Evolutionary conservation across 2,113 vertebrate genomes (phyloP).

Genomic region (Chloropsis cyanopogon): DNA sequence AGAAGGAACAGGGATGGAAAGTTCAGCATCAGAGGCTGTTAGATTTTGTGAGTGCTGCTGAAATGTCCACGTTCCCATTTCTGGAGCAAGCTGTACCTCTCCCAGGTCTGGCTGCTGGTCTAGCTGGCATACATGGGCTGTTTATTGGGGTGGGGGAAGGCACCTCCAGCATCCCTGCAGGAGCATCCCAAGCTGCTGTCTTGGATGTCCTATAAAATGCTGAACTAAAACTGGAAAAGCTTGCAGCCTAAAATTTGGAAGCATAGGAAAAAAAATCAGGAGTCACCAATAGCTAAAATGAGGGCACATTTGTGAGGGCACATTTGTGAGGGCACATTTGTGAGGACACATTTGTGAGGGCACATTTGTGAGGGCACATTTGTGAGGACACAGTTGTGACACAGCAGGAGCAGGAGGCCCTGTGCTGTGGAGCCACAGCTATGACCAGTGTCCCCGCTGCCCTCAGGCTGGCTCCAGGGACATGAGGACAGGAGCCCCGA

Average conservation of each 20-base stretch:
- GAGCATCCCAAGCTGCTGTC: not conserved
- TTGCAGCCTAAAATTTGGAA: not conserved
- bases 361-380: too few species aligned
- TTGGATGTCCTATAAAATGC: not conserved
- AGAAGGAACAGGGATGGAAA: not conserved
- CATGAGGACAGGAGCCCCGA: not conserved
- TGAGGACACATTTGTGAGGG: too few species aligned
- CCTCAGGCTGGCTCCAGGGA: rapidly evolving
- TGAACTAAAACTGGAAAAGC: not conserved
- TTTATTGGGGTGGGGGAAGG: rapidly evolving
- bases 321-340: too few species aligned
- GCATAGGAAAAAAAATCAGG: not conserved
- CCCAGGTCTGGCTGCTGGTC: not conserved
- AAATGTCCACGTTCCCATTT: not conserved
- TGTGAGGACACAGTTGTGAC: too few species aligned
- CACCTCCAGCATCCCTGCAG: not conserved
- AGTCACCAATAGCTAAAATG: not conserved
- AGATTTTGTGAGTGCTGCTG: not conserved
- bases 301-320: too few species aligned
- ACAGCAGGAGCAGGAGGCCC: not conserved
- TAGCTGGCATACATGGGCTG: not conserved
- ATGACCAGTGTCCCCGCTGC: not conserved
- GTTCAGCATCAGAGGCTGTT: not conserved
- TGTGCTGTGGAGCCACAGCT: not conserved
- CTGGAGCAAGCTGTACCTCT: not conserved